Percentiles rank a stretch among this genome's conserved stretches.
These are phyloP conservation scores for Neodontobutis hainanensis DNA, from an alignment of 2,113 vertebrate genomes.

Conservation along the genomic window DNA sequence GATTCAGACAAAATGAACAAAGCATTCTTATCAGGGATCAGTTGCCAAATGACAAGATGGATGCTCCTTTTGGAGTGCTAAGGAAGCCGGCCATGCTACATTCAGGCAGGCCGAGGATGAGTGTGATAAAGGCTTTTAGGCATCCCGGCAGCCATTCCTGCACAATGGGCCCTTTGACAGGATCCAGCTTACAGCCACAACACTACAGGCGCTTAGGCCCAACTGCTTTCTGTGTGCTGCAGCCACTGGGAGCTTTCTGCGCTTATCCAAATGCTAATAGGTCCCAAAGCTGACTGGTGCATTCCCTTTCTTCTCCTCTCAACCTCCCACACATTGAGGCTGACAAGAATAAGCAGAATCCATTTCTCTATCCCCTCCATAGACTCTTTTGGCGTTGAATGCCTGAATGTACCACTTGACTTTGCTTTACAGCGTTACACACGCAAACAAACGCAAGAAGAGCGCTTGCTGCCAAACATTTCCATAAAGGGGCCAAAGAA, in stretches of 20 bases:
- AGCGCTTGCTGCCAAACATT: constrained; percentile 52
- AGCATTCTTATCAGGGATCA: constrained; percentile 59
- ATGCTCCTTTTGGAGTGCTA: constrained; percentile 37
- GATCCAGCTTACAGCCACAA: constrained; percentile 54
- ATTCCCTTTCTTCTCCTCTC: constrained; percentile 71
- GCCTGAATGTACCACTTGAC: constrained; percentile 74
- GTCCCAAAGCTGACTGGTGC: constrained; percentile 72
- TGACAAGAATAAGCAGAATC: constrained; percentile 67
- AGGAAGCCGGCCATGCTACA: constrained; percentile 51
- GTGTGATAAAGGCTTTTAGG: constrained; percentile 59
- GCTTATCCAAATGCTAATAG: constrained; percentile 80
- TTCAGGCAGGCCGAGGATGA: constrained; percentile 48
- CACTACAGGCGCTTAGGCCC: constrained; percentile 58
- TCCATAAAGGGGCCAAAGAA: constrained; percentile 73
- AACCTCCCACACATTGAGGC: constrained; percentile 70
- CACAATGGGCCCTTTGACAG: constrained; percentile 76
- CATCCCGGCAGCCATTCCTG: constrained; percentile 54
- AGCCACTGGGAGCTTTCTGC: constrained; percentile 69
- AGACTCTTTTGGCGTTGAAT: constrained; percentile 50
- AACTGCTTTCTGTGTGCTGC: constrained; percentile 59
- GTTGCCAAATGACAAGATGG: constrained; percentile 55
- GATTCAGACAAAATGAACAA: constrained; percentile 60
- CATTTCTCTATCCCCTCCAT: constrained; percentile 53
- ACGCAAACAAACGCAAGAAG: constrained; percentile 48
- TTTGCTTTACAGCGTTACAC: constrained; percentile 65